phyloP scores from a whole-genome alignment of 1,140 invertebrate species.

The Drosophila subpulchrella region DNA sequence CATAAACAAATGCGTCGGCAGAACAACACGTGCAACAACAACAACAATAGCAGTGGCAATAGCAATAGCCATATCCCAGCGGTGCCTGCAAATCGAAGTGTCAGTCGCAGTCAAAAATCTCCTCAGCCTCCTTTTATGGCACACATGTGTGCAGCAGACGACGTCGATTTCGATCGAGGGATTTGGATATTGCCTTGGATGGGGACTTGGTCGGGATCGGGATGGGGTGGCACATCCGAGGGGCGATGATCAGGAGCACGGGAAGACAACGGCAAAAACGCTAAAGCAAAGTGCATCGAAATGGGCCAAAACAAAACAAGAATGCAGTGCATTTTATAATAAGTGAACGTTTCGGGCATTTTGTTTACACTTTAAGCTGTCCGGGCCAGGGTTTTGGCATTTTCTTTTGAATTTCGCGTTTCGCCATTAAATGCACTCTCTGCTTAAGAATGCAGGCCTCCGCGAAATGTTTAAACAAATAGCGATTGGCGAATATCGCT shows the following conservation, averaged over 20 bases:
- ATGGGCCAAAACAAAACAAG: slow-evolving; percentile 61
- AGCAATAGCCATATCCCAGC: slow-evolving; percentile 7
- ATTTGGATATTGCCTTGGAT: neutral
- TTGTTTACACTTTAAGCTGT: slow-evolving; percentile 81
- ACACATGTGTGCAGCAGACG: slow-evolving; percentile 79
- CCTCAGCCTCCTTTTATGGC: slow-evolving; percentile 68
- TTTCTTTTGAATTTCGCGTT: slow-evolving; percentile 53
- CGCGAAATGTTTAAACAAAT: slow-evolving; percentile 73
- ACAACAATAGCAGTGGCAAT: slow-evolving; percentile 34
- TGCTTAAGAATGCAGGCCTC: slow-evolving; percentile 70
- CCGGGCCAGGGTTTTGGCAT: slow-evolving; percentile 25
- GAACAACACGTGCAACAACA: slow-evolving; percentile 76
- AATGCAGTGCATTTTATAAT: slow-evolving; percentile 64
- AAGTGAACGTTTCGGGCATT: slow-evolving; percentile 72
- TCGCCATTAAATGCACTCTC: slow-evolving; percentile 79
- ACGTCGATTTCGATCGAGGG: slow-evolving; percentile 6
- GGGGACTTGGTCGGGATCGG: neutral
- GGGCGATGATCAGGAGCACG: slow-evolving; percentile 29
- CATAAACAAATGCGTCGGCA: slow-evolving; percentile 67
- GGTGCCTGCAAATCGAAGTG: slow-evolving; percentile 74
- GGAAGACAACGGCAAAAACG: slow-evolving; percentile 50
- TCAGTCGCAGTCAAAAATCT: slow-evolving; percentile 70
- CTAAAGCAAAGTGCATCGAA: slow-evolving; percentile 73
- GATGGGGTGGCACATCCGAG: neutral
- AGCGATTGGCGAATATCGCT: slow-evolving; percentile 45